These are phyloP conservation scores for Cenopis cana DNA, from an alignment of 2,888 invertebrate genomes.

Conservation along the genomic window DNA sequence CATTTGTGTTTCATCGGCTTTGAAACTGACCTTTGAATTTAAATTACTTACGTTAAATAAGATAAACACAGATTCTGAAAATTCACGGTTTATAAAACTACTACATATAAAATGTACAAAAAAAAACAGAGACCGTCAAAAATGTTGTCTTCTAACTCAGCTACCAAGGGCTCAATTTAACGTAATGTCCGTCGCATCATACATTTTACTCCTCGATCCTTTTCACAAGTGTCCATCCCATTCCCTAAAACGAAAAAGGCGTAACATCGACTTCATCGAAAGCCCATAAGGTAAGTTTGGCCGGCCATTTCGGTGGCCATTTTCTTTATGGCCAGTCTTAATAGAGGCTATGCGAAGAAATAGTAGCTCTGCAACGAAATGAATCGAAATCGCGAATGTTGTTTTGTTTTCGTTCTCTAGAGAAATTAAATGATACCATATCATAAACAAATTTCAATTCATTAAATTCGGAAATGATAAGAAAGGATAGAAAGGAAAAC, in stretches of 20 bases:
- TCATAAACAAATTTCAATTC: too few species aligned
- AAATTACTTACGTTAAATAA: too few species aligned
- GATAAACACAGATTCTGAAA: too few species aligned
- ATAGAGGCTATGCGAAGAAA: constrained; percentile 64
- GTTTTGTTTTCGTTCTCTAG: constrained; percentile 53
- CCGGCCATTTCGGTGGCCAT: constrained; percentile 64
- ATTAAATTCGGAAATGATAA: too few species aligned
- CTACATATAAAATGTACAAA: neutral
- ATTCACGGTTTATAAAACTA: neutral
- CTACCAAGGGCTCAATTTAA: constrained; percentile 33
- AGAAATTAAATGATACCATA: constrained; percentile 1
- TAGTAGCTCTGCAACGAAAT: constrained; percentile 60
- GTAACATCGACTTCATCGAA: constrained; percentile 60
- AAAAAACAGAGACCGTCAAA: constrained; percentile 20
- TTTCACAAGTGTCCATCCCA: constrained; percentile 52
- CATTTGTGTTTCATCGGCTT: too few species aligned
- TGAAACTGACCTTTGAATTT: too few species aligned
- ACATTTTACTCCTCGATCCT: constrained; percentile 33
- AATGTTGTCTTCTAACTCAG: neutral
- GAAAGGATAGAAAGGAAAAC: too few species aligned
- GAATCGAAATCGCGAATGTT: constrained; percentile 65
- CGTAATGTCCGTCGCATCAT: constrained; percentile 26
- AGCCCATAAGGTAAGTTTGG: constrained; percentile 64
- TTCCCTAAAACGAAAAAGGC: constrained; percentile 52
- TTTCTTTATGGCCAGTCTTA: constrained; percentile 69